Percentiles rank a stretch among this genome's conserved stretches.
phyloP scores from a whole-genome alignment of 53 echinoderm and acorn worm genomes.

The Pentamera pediparva region DNA sequence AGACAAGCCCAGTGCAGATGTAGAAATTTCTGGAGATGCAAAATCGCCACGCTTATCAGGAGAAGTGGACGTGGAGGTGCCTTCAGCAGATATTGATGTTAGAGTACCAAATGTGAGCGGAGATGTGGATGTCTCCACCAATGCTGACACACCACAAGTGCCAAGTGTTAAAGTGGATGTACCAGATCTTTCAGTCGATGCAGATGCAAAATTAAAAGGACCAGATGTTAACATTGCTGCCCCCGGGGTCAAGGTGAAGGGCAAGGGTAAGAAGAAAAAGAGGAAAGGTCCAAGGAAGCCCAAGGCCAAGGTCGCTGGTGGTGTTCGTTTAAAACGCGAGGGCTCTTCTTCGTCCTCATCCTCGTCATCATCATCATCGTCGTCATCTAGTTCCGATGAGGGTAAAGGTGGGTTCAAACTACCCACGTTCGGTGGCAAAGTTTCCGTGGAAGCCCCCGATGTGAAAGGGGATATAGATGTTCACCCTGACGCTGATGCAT shows the following conservation, averaged over 20 bases:
- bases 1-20: conserved; percentile 3
- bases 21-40: conserved; percentile 36
- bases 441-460: neutral
- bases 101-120: conserved; percentile 4
- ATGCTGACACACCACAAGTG: conserved; percentile 32
- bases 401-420: conserved; percentile 38
- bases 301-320: conserved; percentile 39
- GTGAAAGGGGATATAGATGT: conserved; percentile 15
- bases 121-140: conserved; percentile 20
- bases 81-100: conserved; percentile 27
- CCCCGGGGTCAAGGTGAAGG: neutral
- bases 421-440: conserved; percentile 8
- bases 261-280: conserved; percentile 32
- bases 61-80: conserved; percentile 28
- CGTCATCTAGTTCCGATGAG: conserved; percentile 39
- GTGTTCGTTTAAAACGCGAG: conserved; percentile 46
- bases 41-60: conserved; percentile 36
- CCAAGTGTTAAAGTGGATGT: neutral
- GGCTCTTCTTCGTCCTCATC: conserved; percentile 45
- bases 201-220: conserved; percentile 34
- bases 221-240: conserved; percentile 32
- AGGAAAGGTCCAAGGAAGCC: conserved; percentile 27
- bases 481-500: neutral
- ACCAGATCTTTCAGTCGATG: conserved; percentile 32
- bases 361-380: conserved; percentile 36